phyloP scores from a whole-genome alignment of 1,140 invertebrate genomes.

The Rhizoglyphus robini region DNA sequence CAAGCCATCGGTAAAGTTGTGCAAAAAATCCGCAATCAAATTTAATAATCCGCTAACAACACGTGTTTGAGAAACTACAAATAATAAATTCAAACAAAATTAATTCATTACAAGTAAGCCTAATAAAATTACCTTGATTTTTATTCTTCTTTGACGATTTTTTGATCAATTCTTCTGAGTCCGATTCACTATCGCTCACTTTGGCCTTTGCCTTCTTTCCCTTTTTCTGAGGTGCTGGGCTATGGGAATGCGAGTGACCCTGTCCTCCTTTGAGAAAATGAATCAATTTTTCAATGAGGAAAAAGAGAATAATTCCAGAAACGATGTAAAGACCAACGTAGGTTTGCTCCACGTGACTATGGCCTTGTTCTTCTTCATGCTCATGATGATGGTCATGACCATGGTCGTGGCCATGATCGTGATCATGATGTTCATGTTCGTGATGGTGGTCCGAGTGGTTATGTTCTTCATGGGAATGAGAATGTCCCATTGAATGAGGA shows the following conservation, averaged over 20 bases:
- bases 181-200: background rate
- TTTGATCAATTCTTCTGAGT: constrained; percentile 28
- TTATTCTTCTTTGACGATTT: constrained; percentile 23
- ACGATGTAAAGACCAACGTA: constrained; percentile 77
- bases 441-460: constrained; percentile 37
- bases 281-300: constrained; percentile 84
- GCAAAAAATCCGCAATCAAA: constrained; percentile 81
- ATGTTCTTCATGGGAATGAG: constrained; percentile 37
- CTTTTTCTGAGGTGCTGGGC: background rate
- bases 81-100: background rate
- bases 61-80: background rate
- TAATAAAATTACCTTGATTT: background rate
- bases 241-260: constrained; percentile 43
- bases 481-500: constrained; percentile 62
- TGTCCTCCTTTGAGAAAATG: constrained; percentile 63
- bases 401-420: constrained; percentile 37
- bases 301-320: constrained; percentile 74
- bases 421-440: constrained; percentile 34
- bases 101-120: background rate
- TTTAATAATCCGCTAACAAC: constrained; percentile 78
- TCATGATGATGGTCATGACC: constrained; percentile 32
- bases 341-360: constrained; percentile 53
- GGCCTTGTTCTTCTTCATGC: constrained; percentile 19
- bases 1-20: constrained; percentile 93
- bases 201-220: constrained; percentile 24